Base-by-base conservation (phyloP, 1,140 invertebrate genomes). In the Eumaeus atala region DNA sequence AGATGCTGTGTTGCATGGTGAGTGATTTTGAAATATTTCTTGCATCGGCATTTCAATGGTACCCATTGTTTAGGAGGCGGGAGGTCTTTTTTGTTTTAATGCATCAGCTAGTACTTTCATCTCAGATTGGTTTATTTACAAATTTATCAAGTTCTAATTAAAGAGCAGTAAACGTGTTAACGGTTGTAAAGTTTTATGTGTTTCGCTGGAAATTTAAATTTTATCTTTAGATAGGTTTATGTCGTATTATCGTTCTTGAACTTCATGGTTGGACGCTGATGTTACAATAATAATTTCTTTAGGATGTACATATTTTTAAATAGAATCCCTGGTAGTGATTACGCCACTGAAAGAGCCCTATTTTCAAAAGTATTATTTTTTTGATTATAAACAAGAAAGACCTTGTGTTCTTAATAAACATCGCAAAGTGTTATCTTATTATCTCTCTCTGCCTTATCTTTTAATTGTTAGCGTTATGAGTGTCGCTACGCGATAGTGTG, bases 131-230 rank as follows among this genome's bases (percentile, higher is more conserved):
- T 69, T 72, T 70, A 76, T 79, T 72, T 77, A 73, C 66, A 66
- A 66, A 54, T 74, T 77, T 77, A 76, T 83, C 67, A 71, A 72
- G 64, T 74, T 74, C 68, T 83, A 83, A 84, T 84, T 81, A 79
- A 77, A 66, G 69, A 68, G 69, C 62, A 57, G 57, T 76, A 70
- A 78, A 77, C 58, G 59, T 61, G 65, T 72, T 77, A 70, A 72
- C 59, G 58, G 71, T 47, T 59, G 62, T 76, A 77, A 78, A 72
- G 48, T 65, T 81, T 79, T 74, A 82, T 61, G 74, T 56, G 64
- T 76, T 73, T 79, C 67, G 64, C 67, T 74, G 55, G 67, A 76
- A 79, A 81, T 72, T 62, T 78, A 64, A 70, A 72, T 75, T 78
- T 77, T 79, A 84, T 69, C 61, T 66, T 44, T 54, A 51, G 48